phyloP scores from a whole-genome alignment of 2,797 vertebrate genomes.

The Syngnathus acus region DNA sequence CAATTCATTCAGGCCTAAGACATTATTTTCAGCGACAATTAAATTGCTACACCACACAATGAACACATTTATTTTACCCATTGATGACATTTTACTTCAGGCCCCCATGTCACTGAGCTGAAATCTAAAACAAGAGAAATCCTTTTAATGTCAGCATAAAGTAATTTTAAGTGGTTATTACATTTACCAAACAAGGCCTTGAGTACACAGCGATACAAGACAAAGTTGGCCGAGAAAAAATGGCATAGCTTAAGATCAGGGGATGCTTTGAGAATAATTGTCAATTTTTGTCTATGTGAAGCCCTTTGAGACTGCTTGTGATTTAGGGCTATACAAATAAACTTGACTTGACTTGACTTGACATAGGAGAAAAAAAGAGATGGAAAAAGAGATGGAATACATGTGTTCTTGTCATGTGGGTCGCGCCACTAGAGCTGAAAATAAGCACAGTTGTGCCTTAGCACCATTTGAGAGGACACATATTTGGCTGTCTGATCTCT shows the following conservation, averaged over 20 bases:
- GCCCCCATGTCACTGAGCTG: background rate
- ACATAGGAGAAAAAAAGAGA: slow-evolving; percentile 2
- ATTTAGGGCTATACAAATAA: too few species aligned
- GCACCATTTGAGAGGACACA: slow-evolving; percentile 60
- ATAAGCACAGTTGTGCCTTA: slow-evolving; percentile 41
- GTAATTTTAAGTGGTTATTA: too few species aligned
- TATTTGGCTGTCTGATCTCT: slow-evolving; percentile 54
- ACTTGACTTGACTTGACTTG: too few species aligned
- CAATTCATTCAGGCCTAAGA: too few species aligned
- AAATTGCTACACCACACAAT: too few species aligned
- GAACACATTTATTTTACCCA: background rate
- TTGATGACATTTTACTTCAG: background rate
- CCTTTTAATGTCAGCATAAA: background rate
- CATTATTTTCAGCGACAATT: too few species aligned
- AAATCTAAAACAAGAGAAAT: background rate
- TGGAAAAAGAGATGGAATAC: slow-evolving; percentile 38
- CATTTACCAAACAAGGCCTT: background rate
- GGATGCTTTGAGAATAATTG: too few species aligned
- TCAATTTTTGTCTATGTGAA: too few species aligned
- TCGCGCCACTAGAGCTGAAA: slow-evolving; percentile 63
- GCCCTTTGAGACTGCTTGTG: too few species aligned
- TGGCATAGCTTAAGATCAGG: too few species aligned
- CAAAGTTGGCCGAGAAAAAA: background rate
- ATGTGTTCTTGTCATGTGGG: slow-evolving; percentile 49
- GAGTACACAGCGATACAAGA: background rate